These are phyloP conservation scores for Schizopygopsis pylzovi DNA, from an alignment of 2,797 vertebrate genomes.

Conservation along the genomic window DNA sequence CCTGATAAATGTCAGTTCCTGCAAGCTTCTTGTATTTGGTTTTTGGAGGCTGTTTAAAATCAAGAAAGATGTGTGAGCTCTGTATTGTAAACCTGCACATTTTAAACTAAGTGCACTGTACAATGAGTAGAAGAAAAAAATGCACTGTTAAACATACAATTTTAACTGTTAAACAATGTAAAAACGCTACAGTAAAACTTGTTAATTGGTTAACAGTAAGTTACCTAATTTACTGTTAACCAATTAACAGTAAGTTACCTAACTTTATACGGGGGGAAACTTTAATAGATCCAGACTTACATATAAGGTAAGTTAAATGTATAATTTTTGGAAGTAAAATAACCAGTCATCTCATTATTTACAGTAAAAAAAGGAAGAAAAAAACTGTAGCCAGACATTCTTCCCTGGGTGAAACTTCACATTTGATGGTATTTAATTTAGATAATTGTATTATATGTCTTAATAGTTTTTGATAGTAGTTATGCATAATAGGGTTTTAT, in stretches of 20 bases:
- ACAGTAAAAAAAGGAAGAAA: not conserved
- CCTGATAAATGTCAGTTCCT: conserved; percentile 7
- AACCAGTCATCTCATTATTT: not conserved
- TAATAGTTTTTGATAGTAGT: not conserved
- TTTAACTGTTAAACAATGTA: not conserved
- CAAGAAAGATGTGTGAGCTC: not conserved
- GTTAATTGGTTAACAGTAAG: not conserved
- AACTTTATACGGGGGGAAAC: not conserved
- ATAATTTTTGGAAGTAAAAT: not conserved
- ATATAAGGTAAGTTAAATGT: not conserved
- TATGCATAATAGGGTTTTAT: not conserved
- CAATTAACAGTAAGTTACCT: not conserved
- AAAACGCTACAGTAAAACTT: not conserved
- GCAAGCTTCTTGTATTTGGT: conserved; percentile 16
- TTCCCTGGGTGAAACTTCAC: not conserved
- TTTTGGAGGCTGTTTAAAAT: conserved; percentile 21
- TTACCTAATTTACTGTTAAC: not conserved
- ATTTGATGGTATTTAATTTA: not conserved
- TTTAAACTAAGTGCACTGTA: not conserved
- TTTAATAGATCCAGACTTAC: not conserved
- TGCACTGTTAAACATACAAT: not conserved
- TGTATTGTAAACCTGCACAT: not conserved
- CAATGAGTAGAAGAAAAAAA: not conserved
- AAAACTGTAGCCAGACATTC: not conserved
- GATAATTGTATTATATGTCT: not conserved